Evolutionary conservation across 2,797 vertebrate genomes (phyloP).

Genomic region (Rhinophrynus dorsalis): DNA sequence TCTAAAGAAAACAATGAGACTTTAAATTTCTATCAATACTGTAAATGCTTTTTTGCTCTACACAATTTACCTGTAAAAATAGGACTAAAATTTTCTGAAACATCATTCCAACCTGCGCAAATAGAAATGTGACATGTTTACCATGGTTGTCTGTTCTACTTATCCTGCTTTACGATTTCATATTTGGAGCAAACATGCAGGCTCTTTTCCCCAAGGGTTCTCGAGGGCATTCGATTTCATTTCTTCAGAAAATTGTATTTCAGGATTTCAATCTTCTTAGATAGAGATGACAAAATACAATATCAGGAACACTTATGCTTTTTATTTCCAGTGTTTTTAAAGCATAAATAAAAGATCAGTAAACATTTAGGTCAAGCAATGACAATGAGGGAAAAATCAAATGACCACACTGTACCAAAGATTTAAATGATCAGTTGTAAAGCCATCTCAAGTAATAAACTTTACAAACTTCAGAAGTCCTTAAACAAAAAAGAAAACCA

Average conservation of each 20-base stretch:
- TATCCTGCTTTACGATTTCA: conserved; percentile 87
- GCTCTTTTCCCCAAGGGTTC: conserved; percentile 96
- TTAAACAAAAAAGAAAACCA: not conserved
- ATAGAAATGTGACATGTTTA: conserved; percentile 90
- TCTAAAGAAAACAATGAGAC: conserved; percentile 13
- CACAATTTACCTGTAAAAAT: conserved; percentile 70
- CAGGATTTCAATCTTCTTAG: conserved; percentile 99
- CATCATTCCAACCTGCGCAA: conserved; percentile 65
- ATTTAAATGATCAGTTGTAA: conserved; percentile 55
- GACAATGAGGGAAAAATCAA: conserved; percentile 55
- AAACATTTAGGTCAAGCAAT: conserved; percentile 90
- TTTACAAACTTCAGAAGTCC: not conserved
- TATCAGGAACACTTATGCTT: conserved; percentile 99
- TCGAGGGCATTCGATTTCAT: conserved; percentile 96
- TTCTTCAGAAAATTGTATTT: conserved; percentile 99
- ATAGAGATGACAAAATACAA: conserved; percentile 98
- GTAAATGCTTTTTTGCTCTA: conserved; percentile 65
- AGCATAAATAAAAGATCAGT: conserved; percentile 99
- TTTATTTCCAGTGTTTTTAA: conserved; percentile 98
- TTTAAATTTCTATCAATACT: conserved; percentile 36
- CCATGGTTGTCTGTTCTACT: conserved; percentile 93
- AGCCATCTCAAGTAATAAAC: conserved; percentile 5
- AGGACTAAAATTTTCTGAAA: conserved; percentile 69
- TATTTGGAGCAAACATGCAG: conserved; percentile 86
- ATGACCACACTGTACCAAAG: conserved; percentile 52